Conservation (phyloP, 2,888 invertebrate species). For the Cheilosia grossa region DNA sequence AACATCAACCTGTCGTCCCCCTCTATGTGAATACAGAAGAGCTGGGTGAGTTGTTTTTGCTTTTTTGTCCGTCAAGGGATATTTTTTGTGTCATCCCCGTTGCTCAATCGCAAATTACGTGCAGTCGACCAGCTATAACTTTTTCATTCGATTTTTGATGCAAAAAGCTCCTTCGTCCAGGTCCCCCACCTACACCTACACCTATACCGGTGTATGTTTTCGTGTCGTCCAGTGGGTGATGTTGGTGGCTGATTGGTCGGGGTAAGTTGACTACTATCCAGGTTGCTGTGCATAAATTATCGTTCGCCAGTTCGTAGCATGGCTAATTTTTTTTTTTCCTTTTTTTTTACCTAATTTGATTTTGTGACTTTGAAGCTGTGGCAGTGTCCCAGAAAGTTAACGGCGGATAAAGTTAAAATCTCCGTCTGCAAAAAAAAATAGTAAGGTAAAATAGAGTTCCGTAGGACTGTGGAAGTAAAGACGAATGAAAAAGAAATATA, state of each 20-base stretch:
- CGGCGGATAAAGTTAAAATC: constrained; percentile 68
- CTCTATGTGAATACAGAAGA: constrained; percentile 27
- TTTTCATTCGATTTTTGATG: constrained; percentile 74
- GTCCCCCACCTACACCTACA: not conserved
- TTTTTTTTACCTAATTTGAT: constrained; percentile 69
- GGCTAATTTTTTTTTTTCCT: constrained; percentile 57
- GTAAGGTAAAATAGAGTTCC: not conserved
- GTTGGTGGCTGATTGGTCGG: constrained; percentile 41
- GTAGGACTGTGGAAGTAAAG: not conserved
- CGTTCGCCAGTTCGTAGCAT: constrained; percentile 57
- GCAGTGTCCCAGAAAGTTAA: constrained; percentile 63
- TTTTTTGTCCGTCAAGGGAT: not conserved
- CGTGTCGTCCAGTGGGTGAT: constrained; percentile 31
- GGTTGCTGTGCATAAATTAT: constrained; percentile 71
- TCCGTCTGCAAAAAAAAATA: constrained; percentile 32
- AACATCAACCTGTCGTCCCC: not conserved
- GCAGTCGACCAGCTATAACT: constrained; percentile 72
- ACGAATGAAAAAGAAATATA: constrained; percentile 25
- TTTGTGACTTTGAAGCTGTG: constrained; percentile 72
- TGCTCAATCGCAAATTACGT: constrained; percentile 73
- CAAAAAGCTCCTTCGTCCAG: constrained; percentile 61
- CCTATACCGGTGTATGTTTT: not conserved
- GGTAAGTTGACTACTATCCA: constrained; percentile 55
- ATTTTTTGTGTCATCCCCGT: constrained; percentile 67
- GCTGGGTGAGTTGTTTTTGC: constrained; percentile 25